Conservation (phyloP, 2,888 invertebrate species). For the Ptycholaimellus sp. region DNA sequence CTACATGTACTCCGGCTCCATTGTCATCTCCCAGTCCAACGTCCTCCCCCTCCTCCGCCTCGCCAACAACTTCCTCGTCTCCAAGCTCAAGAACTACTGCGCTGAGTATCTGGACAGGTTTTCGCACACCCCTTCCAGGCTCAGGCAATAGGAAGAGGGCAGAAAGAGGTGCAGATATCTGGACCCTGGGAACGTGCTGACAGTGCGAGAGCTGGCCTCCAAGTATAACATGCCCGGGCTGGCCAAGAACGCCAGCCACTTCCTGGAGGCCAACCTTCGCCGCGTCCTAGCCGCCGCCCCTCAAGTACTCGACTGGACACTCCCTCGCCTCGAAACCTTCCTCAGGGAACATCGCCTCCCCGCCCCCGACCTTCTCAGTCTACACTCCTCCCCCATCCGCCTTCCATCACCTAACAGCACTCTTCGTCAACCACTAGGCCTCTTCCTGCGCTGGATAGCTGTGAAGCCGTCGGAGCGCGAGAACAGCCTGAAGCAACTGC, state of each 20-base stretch:
- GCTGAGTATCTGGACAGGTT: slow-evolving; percentile 40
- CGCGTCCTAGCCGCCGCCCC: slow-evolving; percentile 9
- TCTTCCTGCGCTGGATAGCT: slow-evolving; percentile 36
- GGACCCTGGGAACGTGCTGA: slow-evolving; percentile 39
- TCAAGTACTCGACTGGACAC: no score
- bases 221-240: slow-evolving; percentile 38
- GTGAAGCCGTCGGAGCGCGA: slow-evolving; percentile 33
- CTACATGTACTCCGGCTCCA: slow-evolving; percentile 43
- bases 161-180: no score
- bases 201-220: slow-evolving; percentile 38
- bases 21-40: slow-evolving; percentile 37
- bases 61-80: slow-evolving; percentile 40
- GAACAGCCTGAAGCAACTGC: slow-evolving; percentile 34
- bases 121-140: no score
- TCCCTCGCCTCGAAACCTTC: no score
- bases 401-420: no score
- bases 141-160: no score
- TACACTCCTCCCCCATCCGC: no score
- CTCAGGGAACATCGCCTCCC: no score
- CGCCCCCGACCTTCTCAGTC: no score
- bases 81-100: slow-evolving; percentile 37
- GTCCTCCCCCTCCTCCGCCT: slow-evolving; percentile 39
- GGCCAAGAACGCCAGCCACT: slow-evolving; percentile 35
- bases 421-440: no score
- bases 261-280: slow-evolving; percentile 34